These are phyloP conservation scores for Proteles cristata DNA, from an alignment of 2,113 vertebrate genomes.

Conservation along the genomic window DNA sequence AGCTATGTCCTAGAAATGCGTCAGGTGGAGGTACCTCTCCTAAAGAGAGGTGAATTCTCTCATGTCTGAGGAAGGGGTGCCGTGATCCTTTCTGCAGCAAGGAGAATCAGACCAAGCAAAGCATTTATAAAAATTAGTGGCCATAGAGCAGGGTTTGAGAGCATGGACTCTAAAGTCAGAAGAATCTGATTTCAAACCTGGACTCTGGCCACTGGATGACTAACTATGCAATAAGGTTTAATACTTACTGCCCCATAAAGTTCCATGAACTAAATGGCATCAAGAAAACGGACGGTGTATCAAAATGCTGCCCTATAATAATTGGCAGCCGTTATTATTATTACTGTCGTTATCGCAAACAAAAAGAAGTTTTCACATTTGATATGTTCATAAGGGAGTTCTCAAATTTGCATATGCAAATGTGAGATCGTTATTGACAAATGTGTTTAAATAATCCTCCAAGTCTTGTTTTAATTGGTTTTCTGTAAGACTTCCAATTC, in stretches of 20 bases:
- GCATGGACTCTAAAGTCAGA: background rate
- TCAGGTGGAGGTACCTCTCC: background rate
- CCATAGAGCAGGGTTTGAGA: background rate
- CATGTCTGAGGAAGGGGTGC: background rate
- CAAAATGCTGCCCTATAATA: background rate
- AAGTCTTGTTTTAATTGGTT: conserved; percentile 53
- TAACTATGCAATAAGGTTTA: background rate
- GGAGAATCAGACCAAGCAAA: background rate
- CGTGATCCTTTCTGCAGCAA: background rate
- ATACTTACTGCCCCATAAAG: background rate
- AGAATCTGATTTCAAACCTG: conserved; percentile 33
- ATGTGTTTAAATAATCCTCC: conserved; percentile 46
- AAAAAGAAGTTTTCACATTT: conserved; percentile 36
- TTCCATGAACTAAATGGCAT: background rate
- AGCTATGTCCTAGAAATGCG: background rate
- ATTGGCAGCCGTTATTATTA: background rate
- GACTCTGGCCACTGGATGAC: background rate
- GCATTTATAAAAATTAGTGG: background rate
- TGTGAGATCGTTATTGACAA: conserved; percentile 49
- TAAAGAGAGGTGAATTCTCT: background rate
- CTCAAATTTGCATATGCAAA: conserved; percentile 55
- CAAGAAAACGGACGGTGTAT: background rate
- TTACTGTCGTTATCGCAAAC: conserved; percentile 36
- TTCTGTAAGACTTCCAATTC: conserved; percentile 42
- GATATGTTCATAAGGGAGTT: background rate